These are phyloP conservation scores for Oophaga pumilio DNA, from an alignment of 2,113 vertebrate species.

Conservation along the genomic window DNA sequence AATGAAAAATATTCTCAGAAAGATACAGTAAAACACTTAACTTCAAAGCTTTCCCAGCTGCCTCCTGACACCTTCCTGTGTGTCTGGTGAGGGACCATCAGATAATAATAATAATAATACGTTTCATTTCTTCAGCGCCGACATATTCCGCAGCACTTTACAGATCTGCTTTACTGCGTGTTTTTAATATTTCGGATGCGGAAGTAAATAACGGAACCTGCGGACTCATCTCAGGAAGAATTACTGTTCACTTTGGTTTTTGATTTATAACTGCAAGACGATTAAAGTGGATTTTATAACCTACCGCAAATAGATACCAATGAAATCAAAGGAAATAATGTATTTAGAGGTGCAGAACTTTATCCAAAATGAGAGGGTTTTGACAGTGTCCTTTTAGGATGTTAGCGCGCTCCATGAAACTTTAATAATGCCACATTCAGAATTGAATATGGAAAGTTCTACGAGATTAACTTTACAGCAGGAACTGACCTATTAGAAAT, in stretches of 20 bases:
- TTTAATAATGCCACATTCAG: conserved; percentile 59
- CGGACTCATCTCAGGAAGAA: not conserved
- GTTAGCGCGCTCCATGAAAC: conserved; percentile 59
- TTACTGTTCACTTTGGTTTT: conserved; percentile 8
- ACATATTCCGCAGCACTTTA: too few species aligned
- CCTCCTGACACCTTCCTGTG: not conserved
- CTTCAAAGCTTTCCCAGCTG: not conserved
- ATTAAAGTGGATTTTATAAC: conserved; percentile 22
- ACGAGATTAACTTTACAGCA: conserved; percentile 58
- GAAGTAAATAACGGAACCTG: not conserved
- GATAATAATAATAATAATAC: too few species aligned
- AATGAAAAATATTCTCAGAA: not conserved
- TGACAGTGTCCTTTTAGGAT: conserved; percentile 56
- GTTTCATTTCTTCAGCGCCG: too few species aligned
- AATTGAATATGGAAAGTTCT: conserved; percentile 59
- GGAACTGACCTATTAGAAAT: conserved; percentile 59
- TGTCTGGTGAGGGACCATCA: not conserved
- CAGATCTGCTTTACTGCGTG: not conserved
- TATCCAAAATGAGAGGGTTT: conserved; percentile 39
- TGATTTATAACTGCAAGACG: conserved; percentile 16
- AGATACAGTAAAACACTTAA: not conserved
- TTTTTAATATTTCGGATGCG: conserved; percentile 23
- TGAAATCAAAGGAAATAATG: conserved; percentile 28
- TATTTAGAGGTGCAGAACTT: conserved; percentile 4
- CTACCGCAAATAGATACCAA: conserved; percentile 13